phyloP scores from a whole-genome alignment of 2,888 invertebrate species.

The Ethmia dodecea region DNA sequence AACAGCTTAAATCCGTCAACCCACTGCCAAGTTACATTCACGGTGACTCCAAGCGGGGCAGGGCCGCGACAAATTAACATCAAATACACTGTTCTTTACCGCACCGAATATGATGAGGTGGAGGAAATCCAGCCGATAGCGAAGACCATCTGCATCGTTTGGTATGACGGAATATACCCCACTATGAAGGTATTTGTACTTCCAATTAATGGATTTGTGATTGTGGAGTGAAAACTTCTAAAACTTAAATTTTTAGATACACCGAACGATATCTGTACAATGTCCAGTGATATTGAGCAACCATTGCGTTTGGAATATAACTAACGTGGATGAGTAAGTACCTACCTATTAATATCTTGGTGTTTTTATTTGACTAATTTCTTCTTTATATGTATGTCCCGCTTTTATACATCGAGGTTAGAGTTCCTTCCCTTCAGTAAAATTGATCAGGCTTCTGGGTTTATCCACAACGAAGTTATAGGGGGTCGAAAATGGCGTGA shows the following conservation, averaged over 20 bases:
- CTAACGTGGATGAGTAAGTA: constrained; percentile 62
- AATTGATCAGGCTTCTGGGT: too few species aligned
- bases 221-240: background rate
- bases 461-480: too few species aligned
- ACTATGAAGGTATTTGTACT: constrained; percentile 45
- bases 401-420: too few species aligned
- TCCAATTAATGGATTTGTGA: background rate
- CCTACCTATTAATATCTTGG: too few species aligned
- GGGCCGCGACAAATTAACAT: constrained; percentile 54
- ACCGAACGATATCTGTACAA: constrained; percentile 57
- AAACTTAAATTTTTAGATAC: constrained; percentile 41
- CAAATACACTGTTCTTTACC: constrained; percentile 53
- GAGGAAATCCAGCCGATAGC: constrained; percentile 55
- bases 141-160: constrained; percentile 55
- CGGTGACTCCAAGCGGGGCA: constrained; percentile 51
- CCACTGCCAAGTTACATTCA: constrained; percentile 45
- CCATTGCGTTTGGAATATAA: constrained; percentile 65
- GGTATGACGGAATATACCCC: constrained; percentile 70
- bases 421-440: too few species aligned
- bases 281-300: constrained; percentile 64
- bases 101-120: constrained; percentile 53
- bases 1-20: constrained; percentile 60
- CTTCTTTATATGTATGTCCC: too few species aligned
- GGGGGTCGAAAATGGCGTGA: too few species aligned
- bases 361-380: too few species aligned